phyloP scores from a whole-genome alignment of 2,888 invertebrate genomes.

The Heliconius ismenius region DNA sequence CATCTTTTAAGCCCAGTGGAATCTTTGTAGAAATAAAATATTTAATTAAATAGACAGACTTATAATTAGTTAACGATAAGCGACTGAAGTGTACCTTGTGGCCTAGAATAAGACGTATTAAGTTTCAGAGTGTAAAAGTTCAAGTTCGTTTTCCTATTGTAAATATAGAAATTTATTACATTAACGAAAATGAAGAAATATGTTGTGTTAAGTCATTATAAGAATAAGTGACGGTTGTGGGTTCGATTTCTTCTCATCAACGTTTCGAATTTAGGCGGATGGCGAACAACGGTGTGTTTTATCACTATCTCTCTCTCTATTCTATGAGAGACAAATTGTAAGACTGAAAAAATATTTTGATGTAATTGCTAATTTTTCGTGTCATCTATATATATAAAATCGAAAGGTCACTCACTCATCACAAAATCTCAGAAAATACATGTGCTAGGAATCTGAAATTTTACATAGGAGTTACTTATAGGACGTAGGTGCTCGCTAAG shows the following conservation, averaged over 20 bases:
- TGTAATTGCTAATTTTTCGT: no score
- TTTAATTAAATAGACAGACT: constrained; percentile 2
- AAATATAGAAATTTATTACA: constrained; percentile 24
- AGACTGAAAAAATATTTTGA: not conserved
- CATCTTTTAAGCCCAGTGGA: not conserved
- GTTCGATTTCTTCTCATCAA: not conserved
- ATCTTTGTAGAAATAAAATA: not conserved
- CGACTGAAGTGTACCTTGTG: constrained; percentile 18
- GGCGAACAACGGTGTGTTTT: not conserved
- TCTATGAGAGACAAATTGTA: not conserved
- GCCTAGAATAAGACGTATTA: constrained; percentile 33
- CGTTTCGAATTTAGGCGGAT: not conserved
- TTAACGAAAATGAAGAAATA: not conserved
- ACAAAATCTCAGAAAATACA: no score
- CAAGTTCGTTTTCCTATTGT: constrained; percentile 41
- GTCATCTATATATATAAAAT: no score
- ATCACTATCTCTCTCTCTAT: not conserved
- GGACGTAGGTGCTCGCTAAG: no score
- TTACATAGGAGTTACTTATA: no score
- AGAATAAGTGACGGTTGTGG: no score
- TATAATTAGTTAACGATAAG: constrained; percentile 9
- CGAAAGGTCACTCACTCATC: no score
- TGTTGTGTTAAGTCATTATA: not conserved
- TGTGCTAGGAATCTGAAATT: no score
- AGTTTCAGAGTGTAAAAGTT: constrained; percentile 43